Base-by-base conservation (phyloP, 2,888 invertebrate genomes). In the Calliopum simillimum region DNA sequence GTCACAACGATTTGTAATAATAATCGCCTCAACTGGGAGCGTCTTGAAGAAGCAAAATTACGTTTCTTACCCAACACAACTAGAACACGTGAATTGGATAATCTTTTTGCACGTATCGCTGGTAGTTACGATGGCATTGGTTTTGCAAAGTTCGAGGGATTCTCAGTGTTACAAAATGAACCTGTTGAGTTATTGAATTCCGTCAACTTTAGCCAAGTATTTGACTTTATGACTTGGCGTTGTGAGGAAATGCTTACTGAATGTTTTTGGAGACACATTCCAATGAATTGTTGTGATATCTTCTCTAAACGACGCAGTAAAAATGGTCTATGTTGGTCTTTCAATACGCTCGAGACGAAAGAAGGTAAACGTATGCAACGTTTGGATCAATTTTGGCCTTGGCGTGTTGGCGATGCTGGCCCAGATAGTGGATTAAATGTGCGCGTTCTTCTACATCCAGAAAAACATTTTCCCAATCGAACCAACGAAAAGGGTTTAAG, bases 321-420 rank as follows among this genome's bases (percentile, higher is more conserved):
- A 73, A 84, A 83, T 69, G 88, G 88, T 0, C 76, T 86, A 12
- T 88, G 88, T 71, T 87, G 86, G 81, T 79, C 87, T 0, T 88
- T 88, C 75, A 88, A 88, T 78, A 84, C 87, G 0, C 79, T 84
- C 13, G 80, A 85, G 51, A 81, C 81, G 2, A 77, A 72, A 0
- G 80, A 79, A 12, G 81, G 80, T 2, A 76, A 73, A 19, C 76
- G 74, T 5, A 80, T 74, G 77, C 74, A 78, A 46, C 70, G 74
- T 3, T 14, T 71, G 3, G 81, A 81, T 76, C 73, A 76, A 0
- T 66, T 77, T 63, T 84, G 81, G 79, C 84, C 84, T 0, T 82
- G 79, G 79, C 79, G 78, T 12, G 80, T 79, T 0, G 81, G 82
- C 0, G 76, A 77, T 1, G 78, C 80, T 0, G 83, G 84, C 0